phyloP scores from a whole-genome alignment of 2,113 vertebrate genomes.

The Neofelis nebulosa region DNA sequence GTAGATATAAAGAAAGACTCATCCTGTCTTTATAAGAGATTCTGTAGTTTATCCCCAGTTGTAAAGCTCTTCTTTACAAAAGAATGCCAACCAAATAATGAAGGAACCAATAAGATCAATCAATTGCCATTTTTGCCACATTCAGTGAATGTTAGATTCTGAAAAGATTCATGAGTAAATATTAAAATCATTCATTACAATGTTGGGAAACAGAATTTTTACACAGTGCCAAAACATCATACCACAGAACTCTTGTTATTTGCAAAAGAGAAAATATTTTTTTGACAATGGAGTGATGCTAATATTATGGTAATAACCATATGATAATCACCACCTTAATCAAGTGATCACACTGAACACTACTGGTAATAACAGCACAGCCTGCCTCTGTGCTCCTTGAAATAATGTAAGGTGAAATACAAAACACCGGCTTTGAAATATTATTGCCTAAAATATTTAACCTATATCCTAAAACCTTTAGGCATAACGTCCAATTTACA shows the following conservation, averaged over 20 bases:
- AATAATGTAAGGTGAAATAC: background rate
- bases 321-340: background rate
- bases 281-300: background rate
- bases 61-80: background rate
- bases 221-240: background rate
- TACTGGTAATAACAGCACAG: background rate
- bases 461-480: background rate
- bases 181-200: background rate
- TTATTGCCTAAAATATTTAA: background rate
- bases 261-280: background rate
- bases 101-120: background rate
- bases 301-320: background rate
- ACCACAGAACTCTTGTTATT: background rate
- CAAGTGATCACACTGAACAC: background rate
- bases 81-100: background rate
- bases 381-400: background rate
- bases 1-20: background rate
- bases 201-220: background rate
- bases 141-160: background rate
- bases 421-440: background rate
- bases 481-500: background rate
- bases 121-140: background rate
- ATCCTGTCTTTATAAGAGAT: background rate
- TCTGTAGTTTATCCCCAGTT: background rate
- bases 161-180: background rate